Percentiles rank a stretch among this genome's conserved stretches.
These are phyloP conservation scores for Euzophera pinguis DNA, from an alignment of 2,888 invertebrate species.

Conservation along the genomic window DNA sequence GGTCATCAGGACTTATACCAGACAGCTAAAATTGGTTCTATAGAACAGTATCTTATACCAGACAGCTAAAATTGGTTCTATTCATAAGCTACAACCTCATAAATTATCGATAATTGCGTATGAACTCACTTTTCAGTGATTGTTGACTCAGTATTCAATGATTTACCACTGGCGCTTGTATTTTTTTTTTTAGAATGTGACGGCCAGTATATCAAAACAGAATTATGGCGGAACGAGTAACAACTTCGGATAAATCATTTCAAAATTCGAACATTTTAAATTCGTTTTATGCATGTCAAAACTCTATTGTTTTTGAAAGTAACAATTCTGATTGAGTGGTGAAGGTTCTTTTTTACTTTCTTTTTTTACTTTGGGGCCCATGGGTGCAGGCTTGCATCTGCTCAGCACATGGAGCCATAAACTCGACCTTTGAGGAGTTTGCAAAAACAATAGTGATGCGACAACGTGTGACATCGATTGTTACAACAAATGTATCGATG, in stretches of 20 bases:
- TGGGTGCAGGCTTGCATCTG: conserved; percentile 58
- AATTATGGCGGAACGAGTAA: neutral
- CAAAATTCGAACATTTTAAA: neutral
- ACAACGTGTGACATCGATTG: neutral
- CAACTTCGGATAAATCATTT: conserved; percentile 1
- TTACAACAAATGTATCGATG: neutral
- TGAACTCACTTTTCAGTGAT: neutral
- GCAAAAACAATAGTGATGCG: conserved; percentile 55
- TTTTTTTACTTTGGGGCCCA: conserved; percentile 41
- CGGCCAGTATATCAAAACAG: neutral
- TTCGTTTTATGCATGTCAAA: neutral
- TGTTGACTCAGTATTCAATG: neutral
- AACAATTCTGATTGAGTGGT: conserved; percentile 40
- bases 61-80: too few relatives aligned
- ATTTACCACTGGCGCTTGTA: neutral
- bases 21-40: too few relatives aligned
- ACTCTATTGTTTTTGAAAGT: conserved; percentile 55
- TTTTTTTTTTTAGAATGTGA: neutral
- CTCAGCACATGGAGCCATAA: conserved; percentile 61
- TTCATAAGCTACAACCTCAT: neutral
- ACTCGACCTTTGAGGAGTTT: conserved; percentile 55
- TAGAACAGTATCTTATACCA: too few relatives aligned
- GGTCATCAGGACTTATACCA: too few relatives aligned
- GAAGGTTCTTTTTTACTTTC: conserved; percentile 36
- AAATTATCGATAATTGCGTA: neutral